phyloP scores from a whole-genome alignment of 2,888 invertebrate species.

The Leptura quadrifasciata region DNA sequence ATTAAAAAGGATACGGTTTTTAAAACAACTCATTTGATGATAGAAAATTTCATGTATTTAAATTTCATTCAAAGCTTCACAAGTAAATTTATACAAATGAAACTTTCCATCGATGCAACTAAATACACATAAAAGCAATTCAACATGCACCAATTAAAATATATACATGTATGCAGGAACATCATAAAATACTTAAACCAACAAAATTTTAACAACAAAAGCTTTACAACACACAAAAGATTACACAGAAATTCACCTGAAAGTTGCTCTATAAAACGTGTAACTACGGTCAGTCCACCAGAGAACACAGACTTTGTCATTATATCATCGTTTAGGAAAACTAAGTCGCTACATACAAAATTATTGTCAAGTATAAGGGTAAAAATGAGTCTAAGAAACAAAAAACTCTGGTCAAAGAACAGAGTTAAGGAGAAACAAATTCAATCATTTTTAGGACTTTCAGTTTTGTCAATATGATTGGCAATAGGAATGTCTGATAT shows the following conservation, averaged over 20 bases:
- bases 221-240: background rate
- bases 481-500: slow-evolving; percentile 2
- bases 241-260: slow-evolving; percentile 38
- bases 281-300: slow-evolving; percentile 65
- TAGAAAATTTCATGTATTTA: background rate
- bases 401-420: background rate
- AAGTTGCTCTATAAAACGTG: slow-evolving; percentile 46
- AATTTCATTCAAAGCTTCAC: too few relatives aligned
- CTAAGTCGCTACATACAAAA: slow-evolving; percentile 40
- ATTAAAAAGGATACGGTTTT: background rate
- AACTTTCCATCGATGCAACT: background rate
- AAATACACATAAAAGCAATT: slow-evolving; percentile 1
- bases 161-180: slow-evolving; percentile 28
- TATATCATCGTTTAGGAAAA: slow-evolving; percentile 3
- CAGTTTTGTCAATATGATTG: slow-evolving; percentile 9
- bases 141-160: slow-evolving; percentile 1
- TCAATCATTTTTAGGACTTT: slow-evolving; percentile 45
- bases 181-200: background rate
- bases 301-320: slow-evolving; percentile 54
- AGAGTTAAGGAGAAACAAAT: slow-evolving; percentile 29
- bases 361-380: slow-evolving; percentile 52
- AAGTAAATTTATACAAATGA: background rate
- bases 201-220: background rate
- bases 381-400: background rate
- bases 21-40: background rate